Evolutionary conservation across 2,113 vertebrate genomes (phyloP), one percentile per base, ranked within the genome.

Genomic region (Synchiropus splendidus): DNA sequence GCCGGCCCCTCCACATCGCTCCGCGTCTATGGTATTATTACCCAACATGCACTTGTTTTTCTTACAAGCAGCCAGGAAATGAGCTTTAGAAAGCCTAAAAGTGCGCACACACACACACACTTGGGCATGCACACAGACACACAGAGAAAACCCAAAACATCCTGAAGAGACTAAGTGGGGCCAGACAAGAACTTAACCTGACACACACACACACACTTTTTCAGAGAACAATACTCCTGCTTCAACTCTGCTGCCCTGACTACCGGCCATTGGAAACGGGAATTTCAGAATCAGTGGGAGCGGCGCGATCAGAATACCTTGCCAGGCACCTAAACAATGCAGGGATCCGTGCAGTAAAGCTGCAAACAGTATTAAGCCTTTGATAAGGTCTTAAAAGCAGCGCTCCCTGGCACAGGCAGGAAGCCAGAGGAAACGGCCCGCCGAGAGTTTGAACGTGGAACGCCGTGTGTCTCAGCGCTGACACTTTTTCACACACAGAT

Each of bases 111-210:
- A 30, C 41, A 12, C 13, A 44, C 52, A 36, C 51, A 37, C 12
- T 12, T 38, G 31, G 5, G 12, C 56, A 48, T 45, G 13, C 35
- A 44, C 40, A 9, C 48, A 12, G 16, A 40, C 33, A 52, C 39
- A 42, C 39, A 73, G 15, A 48, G 10, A 60, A 72, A 62, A 68
- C 51, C 57, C 74, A 67, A 73, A 72, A 78, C 79, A 64, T 82
- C 79, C 77, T 80, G 79, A 73, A 78, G 72, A 82, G 79, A 82
- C 77, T 69, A 61, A 64, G 68, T 55, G 77, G 79, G 79, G 79
- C 79, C 77, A 79, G 58, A 49, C 60, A 45, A 38, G 58, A 31
- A 16, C 48, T 61, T 21, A 44, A 53, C 61, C 64, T 69, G 61
- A 67, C 51, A 64, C 48, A 68, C 69, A 71, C 62, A 61, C 52